Evolutionary conservation across 2,113 vertebrate genomes (phyloP), one percentile per base, ranked within the genome.

Genomic region (Ailuropoda melanoleuca): DNA sequence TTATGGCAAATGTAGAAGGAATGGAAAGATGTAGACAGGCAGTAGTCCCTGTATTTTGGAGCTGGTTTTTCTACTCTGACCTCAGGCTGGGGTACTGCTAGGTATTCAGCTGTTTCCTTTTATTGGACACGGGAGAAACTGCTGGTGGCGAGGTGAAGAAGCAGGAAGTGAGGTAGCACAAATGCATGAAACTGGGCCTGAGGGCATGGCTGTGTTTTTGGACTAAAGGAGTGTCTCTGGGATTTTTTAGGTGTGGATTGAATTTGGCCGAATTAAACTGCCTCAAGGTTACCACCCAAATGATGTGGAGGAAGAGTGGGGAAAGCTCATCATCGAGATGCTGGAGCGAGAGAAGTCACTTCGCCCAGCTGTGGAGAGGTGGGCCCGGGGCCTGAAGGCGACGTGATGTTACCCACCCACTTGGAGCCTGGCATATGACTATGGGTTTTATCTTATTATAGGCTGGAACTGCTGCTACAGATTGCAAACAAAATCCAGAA

Each of bases 401-500:
- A 53, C 29, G 88, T 78, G 81, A 85, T 14, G 43, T 46, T 43
- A 53, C 60, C 50, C 15, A 31, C 15, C 26, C 14, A 8, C 17
- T 53, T 10, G 70, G 72, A 58, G 39, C 64, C 64, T 58, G 55
- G 43, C 19, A 14, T 29, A 83, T 48, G 29, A 66, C 34, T 78
- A 11, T 97, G 84, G 80, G 77, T 74, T 93, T 75, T 88, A 53
- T 98, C 60, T 90, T 90, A 1, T 78, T 82, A 0, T 97, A 99
- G 99, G 98, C 98, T 99, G 62, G 99, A 99, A 97, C 90, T 99
- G 98, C 99, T 99, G 98, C 99, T 99, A 96, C 99, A 99, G 96
- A 99, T 99, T 90, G 99, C 99, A 68, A 99, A 99, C 98, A 99
- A 99, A 98, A 99, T 99, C 98, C 99, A 99, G 99, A 99, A 99